These are phyloP conservation scores for Parazoanthus darwini DNA, from an alignment of 92 coral and sea anemone species.

Conservation along the genomic window DNA sequence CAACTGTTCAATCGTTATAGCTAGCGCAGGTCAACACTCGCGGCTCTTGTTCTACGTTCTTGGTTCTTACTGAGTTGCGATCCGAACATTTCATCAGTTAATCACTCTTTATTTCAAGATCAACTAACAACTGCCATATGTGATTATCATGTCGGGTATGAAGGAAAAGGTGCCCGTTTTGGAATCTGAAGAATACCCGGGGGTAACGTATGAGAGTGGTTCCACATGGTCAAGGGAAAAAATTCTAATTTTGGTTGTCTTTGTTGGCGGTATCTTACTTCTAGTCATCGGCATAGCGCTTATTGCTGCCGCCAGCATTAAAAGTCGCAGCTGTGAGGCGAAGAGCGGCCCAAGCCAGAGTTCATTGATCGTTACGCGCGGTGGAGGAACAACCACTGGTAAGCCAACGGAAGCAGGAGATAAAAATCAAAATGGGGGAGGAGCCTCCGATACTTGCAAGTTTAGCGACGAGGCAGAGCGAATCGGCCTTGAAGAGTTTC, in stretches of 20 bases:
- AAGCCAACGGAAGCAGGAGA: too few species aligned
- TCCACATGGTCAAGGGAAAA: conserved; percentile 47
- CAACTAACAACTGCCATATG: not conserved
- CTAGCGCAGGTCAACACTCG: not conserved
- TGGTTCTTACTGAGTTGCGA: not conserved
- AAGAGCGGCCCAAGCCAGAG: not conserved
- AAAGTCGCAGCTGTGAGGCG: conserved; percentile 23
- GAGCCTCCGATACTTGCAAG: conserved; percentile 38
- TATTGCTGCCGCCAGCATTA: conserved; percentile 56
- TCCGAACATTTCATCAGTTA: not conserved
- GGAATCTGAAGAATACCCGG: conserved; percentile 8
- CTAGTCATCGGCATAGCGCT: conserved; percentile 70
- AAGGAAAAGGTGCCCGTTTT: not conserved
- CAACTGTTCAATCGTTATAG: not conserved
- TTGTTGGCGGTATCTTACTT: conserved; percentile 53
- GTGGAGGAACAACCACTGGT: not conserved
- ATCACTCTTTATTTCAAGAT: conserved; percentile 3
- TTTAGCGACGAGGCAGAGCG: conserved; percentile 70
- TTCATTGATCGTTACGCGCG: not conserved
- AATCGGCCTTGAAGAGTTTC: conserved; percentile 67
- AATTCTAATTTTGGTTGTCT: conserved; percentile 44
- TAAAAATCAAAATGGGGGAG: not conserved
- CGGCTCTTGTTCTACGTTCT: not conserved
- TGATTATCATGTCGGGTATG: too few species aligned
- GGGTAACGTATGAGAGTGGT: conserved; percentile 7